Evolutionary conservation across 1,140 invertebrate genomes (phyloP), one percentile per base, ranked within the genome.

Genomic region (Notospermus geniculatus): DNA sequence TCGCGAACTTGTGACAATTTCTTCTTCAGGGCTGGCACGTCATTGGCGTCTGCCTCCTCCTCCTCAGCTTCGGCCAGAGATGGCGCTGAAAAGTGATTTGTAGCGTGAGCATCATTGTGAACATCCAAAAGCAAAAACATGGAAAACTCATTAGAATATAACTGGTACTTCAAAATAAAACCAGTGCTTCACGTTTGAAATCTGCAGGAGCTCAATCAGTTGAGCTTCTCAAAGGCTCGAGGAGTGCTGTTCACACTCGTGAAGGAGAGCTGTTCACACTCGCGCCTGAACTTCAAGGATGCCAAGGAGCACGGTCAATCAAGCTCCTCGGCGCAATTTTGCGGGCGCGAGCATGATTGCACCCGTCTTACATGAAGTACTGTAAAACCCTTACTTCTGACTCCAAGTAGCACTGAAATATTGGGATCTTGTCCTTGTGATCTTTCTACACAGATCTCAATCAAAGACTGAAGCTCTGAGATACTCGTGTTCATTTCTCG

Each of bases 381-480:
- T 22, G 58, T 53, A 30, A 32, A 22, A 17, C 27, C 60, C 70
- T 68, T 58, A 79, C 75, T 63, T 69, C 65, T 71, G 22, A 72
- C 69, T 22, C 75, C 75, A 15, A 79, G 64, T 7, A 79, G 60
- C 23, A 73, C 52, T 11, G 74, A 74, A 50, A 79, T 73, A 58
- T 79, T 75, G 9, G 75, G 77, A 52, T 77, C 74, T 46, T 76
- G 67, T 25, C 77, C 77, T 17, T 73, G 63, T 0, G 74, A 74
- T 19, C 70, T 57, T 60, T 79, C 68, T 11, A 71, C 62, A 66
- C 74, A 76, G 27, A 77, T 67, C 36, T 77, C 68, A 4, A 79
- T 71, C 22, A 79, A 58, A 0, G 71, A 69, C 65, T 75, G 74
- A 32, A 79, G 63, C 62, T 79, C 73, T 9, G 73, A 67, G 68